These are phyloP conservation scores for Aphelocoma californica DNA, from an alignment of 2,797 vertebrate species.

Conservation along the genomic window DNA sequence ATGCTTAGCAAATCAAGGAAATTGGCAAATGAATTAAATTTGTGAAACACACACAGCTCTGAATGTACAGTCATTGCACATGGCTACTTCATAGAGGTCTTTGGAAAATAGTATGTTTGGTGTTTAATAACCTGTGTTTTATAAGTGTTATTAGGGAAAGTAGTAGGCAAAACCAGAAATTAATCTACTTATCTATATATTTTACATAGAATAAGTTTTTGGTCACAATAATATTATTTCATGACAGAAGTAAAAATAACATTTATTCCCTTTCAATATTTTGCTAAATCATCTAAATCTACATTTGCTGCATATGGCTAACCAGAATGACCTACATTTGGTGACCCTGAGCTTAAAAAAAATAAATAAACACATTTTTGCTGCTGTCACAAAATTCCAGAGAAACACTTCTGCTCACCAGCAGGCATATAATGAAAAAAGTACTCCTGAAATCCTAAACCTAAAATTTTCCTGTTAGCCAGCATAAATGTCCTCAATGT, in stretches of 20 bases:
- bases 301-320: background rate
- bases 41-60: background rate
- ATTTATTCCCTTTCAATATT: background rate
- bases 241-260: background rate
- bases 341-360: background rate
- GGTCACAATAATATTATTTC: background rate
- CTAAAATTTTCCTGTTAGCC: constrained; percentile 37
- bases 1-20: background rate
- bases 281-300: constrained; percentile 6
- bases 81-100: background rate
- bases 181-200: background rate
- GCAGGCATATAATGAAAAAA: constrained; percentile 12
- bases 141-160: background rate
- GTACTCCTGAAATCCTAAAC: constrained; percentile 41
- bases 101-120: background rate
- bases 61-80: background rate
- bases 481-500: constrained; percentile 20
- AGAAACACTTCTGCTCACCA: background rate
- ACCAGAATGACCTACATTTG: background rate
- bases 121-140: background rate
- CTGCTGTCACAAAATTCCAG: constrained; percentile 21
- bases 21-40: background rate
- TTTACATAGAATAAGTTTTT: background rate
- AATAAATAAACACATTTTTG: constrained; percentile 4
- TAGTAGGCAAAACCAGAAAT: background rate